Evolutionary conservation across 92 coral and sea anemone species (phyloP).

Genomic region (Epizoanthus scotinus): DNA sequence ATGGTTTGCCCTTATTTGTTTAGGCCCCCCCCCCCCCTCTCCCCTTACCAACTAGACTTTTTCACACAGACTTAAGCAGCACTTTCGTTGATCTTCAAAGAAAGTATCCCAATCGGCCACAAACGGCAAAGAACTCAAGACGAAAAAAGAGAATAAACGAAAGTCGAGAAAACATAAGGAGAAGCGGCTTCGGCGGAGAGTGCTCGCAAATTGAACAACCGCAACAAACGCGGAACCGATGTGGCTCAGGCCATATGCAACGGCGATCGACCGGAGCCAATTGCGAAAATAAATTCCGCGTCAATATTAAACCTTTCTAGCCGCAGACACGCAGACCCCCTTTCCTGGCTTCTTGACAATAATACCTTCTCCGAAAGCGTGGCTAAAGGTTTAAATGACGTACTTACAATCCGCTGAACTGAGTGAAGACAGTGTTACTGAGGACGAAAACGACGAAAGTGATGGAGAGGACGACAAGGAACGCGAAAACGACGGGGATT

Average conservation of each 20-base stretch:
- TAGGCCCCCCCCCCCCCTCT: too few species aligned
- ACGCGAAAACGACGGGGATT: not conserved
- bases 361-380: not conserved
- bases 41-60: too few species aligned
- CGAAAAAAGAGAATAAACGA: not conserved
- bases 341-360: slow-evolving; percentile 4
- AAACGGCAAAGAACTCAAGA: not conserved
- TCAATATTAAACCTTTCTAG: not conserved
- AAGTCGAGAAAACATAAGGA: not conserved
- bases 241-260: not conserved
- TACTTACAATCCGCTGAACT: not conserved
- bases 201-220: not conserved
- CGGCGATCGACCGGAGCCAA: slow-evolving; percentile 3
- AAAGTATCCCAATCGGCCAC: not conserved
- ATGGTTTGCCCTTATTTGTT: too few species aligned
- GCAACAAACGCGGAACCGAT: not conserved
- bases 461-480: slow-evolving; percentile 13
- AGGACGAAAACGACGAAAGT: not conserved
- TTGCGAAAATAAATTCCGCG: not conserved
- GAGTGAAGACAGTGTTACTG: not conserved
- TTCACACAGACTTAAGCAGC: not conserved
- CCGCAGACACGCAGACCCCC: not conserved
- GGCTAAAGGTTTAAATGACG: not conserved
- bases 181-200: not conserved
- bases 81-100: not conserved